Evolutionary conservation across 2,113 vertebrate species (phyloP).

Genomic region (Naja naja): DNA sequence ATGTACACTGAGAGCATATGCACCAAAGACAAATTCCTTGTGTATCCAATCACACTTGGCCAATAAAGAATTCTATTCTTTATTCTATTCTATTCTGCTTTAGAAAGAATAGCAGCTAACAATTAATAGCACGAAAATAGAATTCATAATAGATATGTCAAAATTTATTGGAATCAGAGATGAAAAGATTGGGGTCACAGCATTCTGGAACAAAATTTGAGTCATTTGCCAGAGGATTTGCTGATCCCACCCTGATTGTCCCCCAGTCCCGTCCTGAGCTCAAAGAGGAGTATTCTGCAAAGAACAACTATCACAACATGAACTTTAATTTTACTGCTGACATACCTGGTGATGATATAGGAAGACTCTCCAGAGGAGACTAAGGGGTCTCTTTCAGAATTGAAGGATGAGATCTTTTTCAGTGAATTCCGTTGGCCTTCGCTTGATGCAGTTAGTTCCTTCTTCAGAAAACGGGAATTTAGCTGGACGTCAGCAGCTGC

Average conservation of each 20-base stretch:
- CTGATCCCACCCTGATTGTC: neutral
- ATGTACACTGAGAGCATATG: no score
- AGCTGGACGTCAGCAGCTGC: neutral
- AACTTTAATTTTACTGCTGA: neutral
- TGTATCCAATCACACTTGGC: no score
- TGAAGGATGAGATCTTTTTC: neutral
- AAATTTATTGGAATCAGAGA: neutral
- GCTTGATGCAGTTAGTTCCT: neutral
- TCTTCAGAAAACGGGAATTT: neutral
- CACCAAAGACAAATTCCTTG: no score
- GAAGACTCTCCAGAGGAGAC: neutral
- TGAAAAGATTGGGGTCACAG: neutral
- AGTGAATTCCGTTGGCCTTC: neutral
- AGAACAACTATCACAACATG: neutral
- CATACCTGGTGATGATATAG: neutral
- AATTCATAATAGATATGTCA: no score
- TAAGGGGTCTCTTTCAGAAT: neutral
- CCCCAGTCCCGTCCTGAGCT: neutral
- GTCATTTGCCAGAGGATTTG: neutral
- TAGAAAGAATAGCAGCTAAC: no score
- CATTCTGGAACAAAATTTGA: neutral
- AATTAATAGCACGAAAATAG: no score
- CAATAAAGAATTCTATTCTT: no score
- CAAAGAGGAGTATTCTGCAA: neutral
- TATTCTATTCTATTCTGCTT: accelerated